Evolutionary conservation across 2,797 vertebrate genomes (phyloP).

Genomic region (Danio tinwini): DNA sequence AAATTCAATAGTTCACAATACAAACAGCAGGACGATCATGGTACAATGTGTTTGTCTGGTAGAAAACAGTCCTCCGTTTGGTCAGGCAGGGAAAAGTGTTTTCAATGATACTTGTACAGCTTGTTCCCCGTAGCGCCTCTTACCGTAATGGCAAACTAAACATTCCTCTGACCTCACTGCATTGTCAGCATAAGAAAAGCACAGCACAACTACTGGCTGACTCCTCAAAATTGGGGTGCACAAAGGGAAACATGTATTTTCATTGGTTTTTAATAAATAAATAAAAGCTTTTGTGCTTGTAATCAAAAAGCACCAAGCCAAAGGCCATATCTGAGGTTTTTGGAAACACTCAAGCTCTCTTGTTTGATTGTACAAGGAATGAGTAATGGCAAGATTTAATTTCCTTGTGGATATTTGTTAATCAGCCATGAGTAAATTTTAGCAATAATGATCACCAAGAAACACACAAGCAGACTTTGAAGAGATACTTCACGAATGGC

Average conservation of each 20-base stretch:
- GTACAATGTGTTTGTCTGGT: background rate
- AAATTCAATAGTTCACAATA: background rate
- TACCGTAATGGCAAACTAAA: slow-evolving; percentile 34
- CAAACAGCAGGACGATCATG: background rate
- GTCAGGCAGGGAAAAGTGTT: slow-evolving; percentile 24
- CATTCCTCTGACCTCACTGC: slow-evolving; percentile 36
- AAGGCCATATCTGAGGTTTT: background rate
- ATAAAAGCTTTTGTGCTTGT: background rate
- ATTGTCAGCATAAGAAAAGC: slow-evolving; percentile 32
- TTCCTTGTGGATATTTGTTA: background rate
- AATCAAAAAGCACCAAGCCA: background rate
- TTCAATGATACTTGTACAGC: slow-evolving; percentile 27
- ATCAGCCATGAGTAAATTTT: background rate
- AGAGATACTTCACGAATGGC: slow-evolving; percentile 12
- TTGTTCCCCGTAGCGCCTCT: slow-evolving; percentile 12
- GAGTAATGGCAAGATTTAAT: background rate
- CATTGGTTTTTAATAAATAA: background rate
- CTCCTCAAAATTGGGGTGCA: slow-evolving; percentile 24
- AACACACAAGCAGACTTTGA: background rate
- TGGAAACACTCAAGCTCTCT: background rate
- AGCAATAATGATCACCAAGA: slow-evolving; percentile 14
- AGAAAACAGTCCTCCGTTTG: background rate
- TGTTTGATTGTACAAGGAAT: background rate
- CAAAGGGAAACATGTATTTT: slow-evolving; percentile 16
- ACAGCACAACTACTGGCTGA: slow-evolving; percentile 11